Conservation (phyloP, 1,140 invertebrate genomes). For the Ips nitidus region DNA sequence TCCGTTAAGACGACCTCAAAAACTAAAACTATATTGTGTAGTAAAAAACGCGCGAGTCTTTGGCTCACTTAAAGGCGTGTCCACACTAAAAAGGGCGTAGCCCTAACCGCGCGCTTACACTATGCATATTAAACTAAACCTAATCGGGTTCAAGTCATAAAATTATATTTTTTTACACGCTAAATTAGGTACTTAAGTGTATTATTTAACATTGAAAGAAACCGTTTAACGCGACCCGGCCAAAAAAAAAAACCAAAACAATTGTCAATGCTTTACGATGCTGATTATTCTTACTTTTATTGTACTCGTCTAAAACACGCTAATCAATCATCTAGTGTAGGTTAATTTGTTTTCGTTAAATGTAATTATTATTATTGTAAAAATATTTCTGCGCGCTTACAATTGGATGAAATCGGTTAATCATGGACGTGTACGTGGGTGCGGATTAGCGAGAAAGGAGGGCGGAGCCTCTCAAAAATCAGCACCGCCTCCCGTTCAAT, state of each 20-base stretch:
- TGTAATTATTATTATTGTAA: too few relatives aligned
- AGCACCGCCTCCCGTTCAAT: too few relatives aligned
- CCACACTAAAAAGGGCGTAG: too few relatives aligned
- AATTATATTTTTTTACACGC: slow-evolving; percentile 19
- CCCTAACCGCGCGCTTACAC: too few relatives aligned
- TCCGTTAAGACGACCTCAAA: too few relatives aligned
- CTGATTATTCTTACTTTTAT: slow-evolving; percentile 5
- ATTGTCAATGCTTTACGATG: not conserved
- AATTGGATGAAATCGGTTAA: slow-evolving; percentile 13
- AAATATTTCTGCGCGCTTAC: not conserved
- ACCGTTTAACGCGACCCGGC: too few relatives aligned
- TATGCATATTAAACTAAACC: slow-evolving; percentile 3
- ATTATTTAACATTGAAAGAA: not conserved
- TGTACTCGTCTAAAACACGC: slow-evolving; percentile 9
- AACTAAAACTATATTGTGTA: too few relatives aligned
- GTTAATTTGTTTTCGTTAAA: not conserved
- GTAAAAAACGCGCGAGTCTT: too few relatives aligned
- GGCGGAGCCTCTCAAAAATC: too few relatives aligned
- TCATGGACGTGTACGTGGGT: not conserved
- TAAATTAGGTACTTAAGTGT: slow-evolving; percentile 34
- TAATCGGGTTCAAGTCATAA: slow-evolving; percentile 3
- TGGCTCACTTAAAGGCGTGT: too few relatives aligned
- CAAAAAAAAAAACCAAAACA: too few relatives aligned
- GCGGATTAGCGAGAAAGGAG: not conserved
- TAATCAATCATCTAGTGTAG: not conserved